Conservation (phyloP, 1,140 invertebrate species). For the Stegodyphus dumicola region DNA sequence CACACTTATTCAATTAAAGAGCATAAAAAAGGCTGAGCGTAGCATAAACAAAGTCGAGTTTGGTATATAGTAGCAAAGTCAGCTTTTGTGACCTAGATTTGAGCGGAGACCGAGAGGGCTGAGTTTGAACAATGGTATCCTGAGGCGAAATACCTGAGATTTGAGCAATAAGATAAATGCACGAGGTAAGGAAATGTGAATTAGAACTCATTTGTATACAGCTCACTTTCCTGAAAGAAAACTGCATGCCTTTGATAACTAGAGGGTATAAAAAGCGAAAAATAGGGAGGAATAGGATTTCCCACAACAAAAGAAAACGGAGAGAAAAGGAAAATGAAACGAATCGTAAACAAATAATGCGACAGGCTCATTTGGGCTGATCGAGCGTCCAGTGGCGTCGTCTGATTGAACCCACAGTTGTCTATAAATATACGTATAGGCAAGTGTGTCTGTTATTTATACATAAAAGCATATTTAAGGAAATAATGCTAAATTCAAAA, state of each 20-base stretch:
- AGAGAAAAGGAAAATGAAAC: background rate
- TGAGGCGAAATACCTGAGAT: conserved; percentile 28
- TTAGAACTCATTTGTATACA: conserved; percentile 18
- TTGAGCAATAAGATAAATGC: conserved; percentile 7
- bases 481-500: too few relatives aligned
- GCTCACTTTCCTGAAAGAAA: conserved; percentile 1
- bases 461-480: too few relatives aligned
- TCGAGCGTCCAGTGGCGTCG: too few relatives aligned
- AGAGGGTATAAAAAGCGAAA: background rate
- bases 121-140: conserved; percentile 24
- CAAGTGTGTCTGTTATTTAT: too few relatives aligned
- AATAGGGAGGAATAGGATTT: background rate
- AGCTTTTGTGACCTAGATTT: conserved; percentile 40
- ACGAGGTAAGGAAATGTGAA: conserved; percentile 2
- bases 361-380: background rate
- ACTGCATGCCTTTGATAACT: background rate
- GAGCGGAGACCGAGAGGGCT: background rate
- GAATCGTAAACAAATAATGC: background rate
- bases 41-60: background rate
- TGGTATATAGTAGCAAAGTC: conserved; percentile 9
- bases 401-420: too few relatives aligned
- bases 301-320: background rate
- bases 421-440: too few relatives aligned
- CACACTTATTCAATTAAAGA: conserved; percentile 6
- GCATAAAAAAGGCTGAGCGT: background rate